Percentiles rank a stretch among this genome's conserved stretches.
phyloP scores from a whole-genome alignment of 2,797 vertebrate genomes.

The Hydrocynus forskahlii region DNA sequence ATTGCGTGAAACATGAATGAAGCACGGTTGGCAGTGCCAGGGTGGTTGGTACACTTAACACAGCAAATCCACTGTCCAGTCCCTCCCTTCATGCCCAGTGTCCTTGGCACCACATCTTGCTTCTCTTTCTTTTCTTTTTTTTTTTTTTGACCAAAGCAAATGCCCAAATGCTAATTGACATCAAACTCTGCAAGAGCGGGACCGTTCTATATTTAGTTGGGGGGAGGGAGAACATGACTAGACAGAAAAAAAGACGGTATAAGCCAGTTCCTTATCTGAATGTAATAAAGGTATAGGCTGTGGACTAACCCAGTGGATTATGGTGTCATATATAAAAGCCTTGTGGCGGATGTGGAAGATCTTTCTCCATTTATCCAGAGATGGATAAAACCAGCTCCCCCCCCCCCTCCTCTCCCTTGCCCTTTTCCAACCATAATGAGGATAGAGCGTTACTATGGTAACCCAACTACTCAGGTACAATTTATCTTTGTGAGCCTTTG shows the following conservation, averaged over 20 bases:
- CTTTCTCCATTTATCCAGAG: slow-evolving; percentile 49
- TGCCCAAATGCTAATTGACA: slow-evolving; percentile 46
- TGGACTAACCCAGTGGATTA: slow-evolving; percentile 41
- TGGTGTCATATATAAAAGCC: slow-evolving; percentile 42
- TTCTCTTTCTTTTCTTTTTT: not conserved
- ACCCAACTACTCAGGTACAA: slow-evolving; percentile 59
- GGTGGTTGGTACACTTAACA: slow-evolving; percentile 39
- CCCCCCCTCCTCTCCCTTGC: slow-evolving; percentile 46
- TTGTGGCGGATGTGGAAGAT: slow-evolving; percentile 35
- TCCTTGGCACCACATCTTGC: slow-evolving; percentile 48
- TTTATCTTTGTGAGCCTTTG: slow-evolving; percentile 59
- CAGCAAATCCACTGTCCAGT: slow-evolving; percentile 20
- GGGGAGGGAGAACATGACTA: slow-evolving; percentile 34
- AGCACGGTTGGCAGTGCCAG: slow-evolving; percentile 29
- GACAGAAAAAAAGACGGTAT: slow-evolving; percentile 26
- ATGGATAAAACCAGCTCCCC: slow-evolving; percentile 26
- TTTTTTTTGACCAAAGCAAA: slow-evolving; percentile 39
- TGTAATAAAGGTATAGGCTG: slow-evolving; percentile 51
- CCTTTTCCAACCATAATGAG: slow-evolving; percentile 61
- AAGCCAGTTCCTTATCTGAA: slow-evolving; percentile 37
- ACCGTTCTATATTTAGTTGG: slow-evolving; percentile 46
- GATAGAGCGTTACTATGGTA: slow-evolving; percentile 64
- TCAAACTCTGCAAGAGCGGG: slow-evolving; percentile 31
- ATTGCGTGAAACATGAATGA: slow-evolving; percentile 34
- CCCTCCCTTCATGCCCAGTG: slow-evolving; percentile 25